Evolutionary conservation across 2,797 vertebrate genomes (phyloP).

Genomic region (Neosilurus hyrtlii): DNA sequence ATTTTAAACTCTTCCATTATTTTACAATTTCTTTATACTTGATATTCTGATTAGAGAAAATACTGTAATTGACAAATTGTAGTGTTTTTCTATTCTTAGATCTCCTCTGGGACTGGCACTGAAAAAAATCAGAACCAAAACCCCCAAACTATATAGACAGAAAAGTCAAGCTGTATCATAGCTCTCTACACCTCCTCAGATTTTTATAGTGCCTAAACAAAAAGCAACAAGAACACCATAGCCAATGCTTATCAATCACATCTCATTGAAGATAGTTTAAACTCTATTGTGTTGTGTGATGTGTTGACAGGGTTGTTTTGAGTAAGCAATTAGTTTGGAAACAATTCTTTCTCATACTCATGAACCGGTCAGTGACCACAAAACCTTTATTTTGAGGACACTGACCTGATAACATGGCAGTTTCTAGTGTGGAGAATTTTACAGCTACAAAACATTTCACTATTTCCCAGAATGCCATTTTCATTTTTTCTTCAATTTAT

Average conservation of each 20-base stretch:
- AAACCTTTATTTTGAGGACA: slow-evolving; percentile 48
- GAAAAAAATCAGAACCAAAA: neutral
- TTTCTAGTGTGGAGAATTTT: neutral
- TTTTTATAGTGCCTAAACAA: neutral
- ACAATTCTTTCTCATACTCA: slow-evolving; percentile 6
- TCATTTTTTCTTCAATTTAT: neutral
- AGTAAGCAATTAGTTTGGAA: slow-evolving; percentile 1
- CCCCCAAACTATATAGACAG: neutral
- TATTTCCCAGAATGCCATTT: neutral
- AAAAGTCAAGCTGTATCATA: neutral
- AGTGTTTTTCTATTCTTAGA: neutral
- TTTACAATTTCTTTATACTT: slow-evolving; percentile 26
- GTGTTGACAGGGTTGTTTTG: neutral
- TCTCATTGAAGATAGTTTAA: neutral
- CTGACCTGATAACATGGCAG: neutral
- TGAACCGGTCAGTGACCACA: slow-evolving; percentile 37
- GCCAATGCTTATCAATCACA: neutral
- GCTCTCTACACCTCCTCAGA: neutral
- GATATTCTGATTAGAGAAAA: slow-evolving; percentile 4
- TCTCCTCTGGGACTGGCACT: neutral
- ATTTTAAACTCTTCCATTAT: slow-evolving; percentile 31
- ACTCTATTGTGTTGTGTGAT: neutral
- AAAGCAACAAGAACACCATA: neutral
- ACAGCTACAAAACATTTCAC: neutral
- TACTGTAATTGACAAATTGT: neutral